Base-by-base conservation (phyloP, 2,797 vertebrate species). In the Discoglossus pictus region DNA sequence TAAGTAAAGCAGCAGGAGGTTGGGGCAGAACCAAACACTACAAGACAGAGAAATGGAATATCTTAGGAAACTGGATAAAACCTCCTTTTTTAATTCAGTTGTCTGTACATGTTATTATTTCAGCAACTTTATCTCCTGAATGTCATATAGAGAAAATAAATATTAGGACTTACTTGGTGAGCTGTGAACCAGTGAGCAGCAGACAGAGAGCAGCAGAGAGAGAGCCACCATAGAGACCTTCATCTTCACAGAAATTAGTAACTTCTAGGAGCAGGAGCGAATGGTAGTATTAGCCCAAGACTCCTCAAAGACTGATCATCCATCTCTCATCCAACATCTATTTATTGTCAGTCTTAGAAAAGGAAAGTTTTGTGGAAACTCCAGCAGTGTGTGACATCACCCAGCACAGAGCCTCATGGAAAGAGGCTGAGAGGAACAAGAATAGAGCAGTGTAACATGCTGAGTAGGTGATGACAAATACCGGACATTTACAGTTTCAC, bases 1-100 rank as follows among this genome's bases (percentile, higher is more conserved):
- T n/a, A n/a, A n/a, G 17, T 44, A 44, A 44, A 44, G 16, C 42
- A 44, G 17, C 42, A 44, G 15, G 42, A 44, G 7, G 42, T 44
- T 44, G 42, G 15, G 10, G 7, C 4, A 44, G 10, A 44, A 2
- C 2, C n/a, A 4, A 2, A 5, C 8, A n/a, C 42, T 44, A 10
- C 20, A 44, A 44, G 15, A 17, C 42, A 44, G 20, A 44, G n/a
- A n/a, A n/a, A n/a, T n/a, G n/a, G n/a, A n/a, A n/a, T n/a, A n/a
- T n/a, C n/a, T n/a, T n/a, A n/a, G n/a, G n/a, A n/a, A n/a, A n/a
- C n/a, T n/a, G n/a, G n/a, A n/a, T n/a, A n/a, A n/a, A n/a, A n/a
- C n/a, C n/a, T n/a, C n/a, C n/a, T n/a, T n/a, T n/a, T n/a, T n/a
- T n/a, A n/a, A n/a, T n/a, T n/a, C n/a, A n/a, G n/a, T n/a, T n/a